Evolutionary conservation across 2,797 vertebrate genomes (phyloP).

Genomic region (Falco rusticolus): DNA sequence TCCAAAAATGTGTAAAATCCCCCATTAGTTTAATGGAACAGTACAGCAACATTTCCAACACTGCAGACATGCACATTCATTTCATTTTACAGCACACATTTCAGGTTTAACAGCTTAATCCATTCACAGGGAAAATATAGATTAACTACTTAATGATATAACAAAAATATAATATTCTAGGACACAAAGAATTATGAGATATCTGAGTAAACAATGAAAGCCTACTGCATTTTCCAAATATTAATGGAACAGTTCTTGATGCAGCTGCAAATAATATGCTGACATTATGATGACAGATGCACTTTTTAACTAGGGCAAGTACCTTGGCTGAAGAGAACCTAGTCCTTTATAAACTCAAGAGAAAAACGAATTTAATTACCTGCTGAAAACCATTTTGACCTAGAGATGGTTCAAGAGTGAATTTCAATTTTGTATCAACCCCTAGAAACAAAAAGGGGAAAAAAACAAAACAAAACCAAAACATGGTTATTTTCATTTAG

Average conservation of each 20-base stretch:
- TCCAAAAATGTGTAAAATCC: not conserved
- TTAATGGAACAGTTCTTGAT: not conserved
- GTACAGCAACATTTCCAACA: not conserved
- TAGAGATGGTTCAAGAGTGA: conserved; percentile 94
- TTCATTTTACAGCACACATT: not conserved
- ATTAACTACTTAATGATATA: not conserved
- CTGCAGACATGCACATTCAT: not conserved
- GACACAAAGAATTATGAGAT: not conserved
- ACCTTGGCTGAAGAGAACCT: not conserved
- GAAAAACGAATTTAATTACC: conserved; percentile 78
- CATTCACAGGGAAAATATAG: not conserved
- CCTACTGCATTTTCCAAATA: not conserved
- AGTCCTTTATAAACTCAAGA: not conserved
- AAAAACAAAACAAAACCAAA: not conserved
- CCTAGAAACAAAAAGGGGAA: conserved; percentile 77
- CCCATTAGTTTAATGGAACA: not conserved
- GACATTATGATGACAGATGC: not conserved
- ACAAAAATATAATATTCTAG: not conserved
- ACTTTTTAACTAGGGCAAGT: not conserved
- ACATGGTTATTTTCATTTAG: not conserved
- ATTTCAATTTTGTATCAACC: conserved; percentile 96
- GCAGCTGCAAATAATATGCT: not conserved
- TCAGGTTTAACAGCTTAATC: not conserved
- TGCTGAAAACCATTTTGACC: conserved; percentile 98
- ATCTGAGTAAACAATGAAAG: not conserved